Percentiles rank a stretch among this genome's conserved stretches.
Evolutionary conservation across 2,113 vertebrate genomes (phyloP).

Genomic region (Piprites chloris): DNA sequence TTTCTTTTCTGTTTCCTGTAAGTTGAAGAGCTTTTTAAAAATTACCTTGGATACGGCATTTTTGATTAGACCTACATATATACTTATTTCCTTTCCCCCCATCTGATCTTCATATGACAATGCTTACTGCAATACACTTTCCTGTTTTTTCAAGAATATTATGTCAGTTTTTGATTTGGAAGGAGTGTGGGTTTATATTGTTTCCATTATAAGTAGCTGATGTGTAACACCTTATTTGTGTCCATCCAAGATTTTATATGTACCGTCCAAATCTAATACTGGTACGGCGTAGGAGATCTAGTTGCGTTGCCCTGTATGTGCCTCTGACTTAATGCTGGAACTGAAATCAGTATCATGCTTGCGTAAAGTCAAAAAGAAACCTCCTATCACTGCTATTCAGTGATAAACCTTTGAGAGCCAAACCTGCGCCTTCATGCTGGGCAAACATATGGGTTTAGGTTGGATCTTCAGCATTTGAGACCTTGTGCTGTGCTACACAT

Average conservation of each 20-base stretch:
- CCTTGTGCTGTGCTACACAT: rapidly evolving
- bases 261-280: background rate
- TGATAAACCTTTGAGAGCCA: background rate
- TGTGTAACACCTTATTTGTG: background rate
- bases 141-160: background rate
- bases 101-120: background rate
- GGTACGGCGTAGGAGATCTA: rapidly evolving
- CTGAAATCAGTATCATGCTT: background rate
- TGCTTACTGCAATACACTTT: background rate
- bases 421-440: background rate
- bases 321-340: background rate
- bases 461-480: background rate
- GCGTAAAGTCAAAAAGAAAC: background rate
- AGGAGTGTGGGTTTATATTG: background rate
- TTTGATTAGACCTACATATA: background rate
- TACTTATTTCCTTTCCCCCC: background rate
- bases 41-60: background rate
- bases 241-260: background rate
- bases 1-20: background rate
- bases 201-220: background rate
- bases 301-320: background rate
- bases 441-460: background rate
- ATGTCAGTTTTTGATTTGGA: background rate
- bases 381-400: background rate
- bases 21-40: background rate